phyloP scores from a whole-genome alignment of 2,888 invertebrate genomes.

The Meganola albula region DNA sequence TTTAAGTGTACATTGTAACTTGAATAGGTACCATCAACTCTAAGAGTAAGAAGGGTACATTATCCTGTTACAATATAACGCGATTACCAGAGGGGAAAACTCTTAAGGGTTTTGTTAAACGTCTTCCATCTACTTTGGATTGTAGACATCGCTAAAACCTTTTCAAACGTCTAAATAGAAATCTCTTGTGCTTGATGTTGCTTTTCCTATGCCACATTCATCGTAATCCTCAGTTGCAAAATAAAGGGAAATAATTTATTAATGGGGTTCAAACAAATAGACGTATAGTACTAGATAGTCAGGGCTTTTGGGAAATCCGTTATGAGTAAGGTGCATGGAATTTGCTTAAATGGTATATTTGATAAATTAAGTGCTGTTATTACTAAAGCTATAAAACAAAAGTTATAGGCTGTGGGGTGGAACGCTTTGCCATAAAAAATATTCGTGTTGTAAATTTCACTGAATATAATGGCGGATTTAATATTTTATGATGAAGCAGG shows the following conservation, averaged over 20 bases:
- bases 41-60: conserved; percentile 35
- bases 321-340: conserved; percentile 30
- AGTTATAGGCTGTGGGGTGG: conserved; percentile 35
- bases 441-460: conserved; percentile 40
- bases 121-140: conserved; percentile 30
- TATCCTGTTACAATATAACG: conserved; percentile 44
- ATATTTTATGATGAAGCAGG: conserved; percentile 19
- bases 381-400: conserved; percentile 36
- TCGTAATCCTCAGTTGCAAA: too few species aligned
- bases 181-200: conserved; percentile 11
- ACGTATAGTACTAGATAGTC: conserved; percentile 11
- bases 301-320: conserved; percentile 13
- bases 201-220: conserved; percentile 8
- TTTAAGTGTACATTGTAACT: too few species aligned
- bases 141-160: conserved; percentile 22
- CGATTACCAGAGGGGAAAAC: conserved; percentile 33
- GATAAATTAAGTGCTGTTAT: conserved; percentile 40
- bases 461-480: conserved; percentile 39
- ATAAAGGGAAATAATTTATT: too few species aligned
- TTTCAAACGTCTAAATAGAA: conserved; percentile 18
- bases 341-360: conserved; percentile 35
- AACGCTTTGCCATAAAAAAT: conserved; percentile 38
- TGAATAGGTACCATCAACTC: too few species aligned
- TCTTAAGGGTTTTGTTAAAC: conserved; percentile 32
- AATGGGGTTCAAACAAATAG: conserved; percentile 16